Base-by-base conservation (phyloP, 37 sponge, comb jelly and placozoan species). In the Cliona cf. orientalis region DNA sequence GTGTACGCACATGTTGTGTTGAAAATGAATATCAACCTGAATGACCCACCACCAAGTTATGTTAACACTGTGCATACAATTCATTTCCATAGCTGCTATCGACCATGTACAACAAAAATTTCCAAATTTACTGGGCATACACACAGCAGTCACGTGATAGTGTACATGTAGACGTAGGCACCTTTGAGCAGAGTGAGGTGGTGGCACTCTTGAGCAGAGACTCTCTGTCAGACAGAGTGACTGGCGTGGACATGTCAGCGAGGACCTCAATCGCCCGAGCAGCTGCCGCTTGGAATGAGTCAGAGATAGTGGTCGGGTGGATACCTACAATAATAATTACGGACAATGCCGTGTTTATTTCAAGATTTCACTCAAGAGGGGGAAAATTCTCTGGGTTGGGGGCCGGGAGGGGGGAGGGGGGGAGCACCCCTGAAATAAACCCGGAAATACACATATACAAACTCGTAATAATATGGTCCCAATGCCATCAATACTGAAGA, bases 261-360 rank as follows among this genome's bases (percentile, higher is more conserved):
- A 99, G 92, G 21, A 97, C 75, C 76, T 96, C 90, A 28, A 93
- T 70, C 45, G 93, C 91, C 65, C 81, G 92, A 72, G 78, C 87
- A 42, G 91, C 89, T 31, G 99, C 99, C 53, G 56, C 76, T 81
- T 97, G 97, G 83, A 95, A 96, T 31, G 95, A 84, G 67, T 99
- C 99, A 2, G 99, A 96, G 35, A 99, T 94, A 37, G 97, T 92
- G 32, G 99, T 99, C 0, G 99, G 99, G 69, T 99, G 99, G 31
- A 99, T 96, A 33, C 99, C 97, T 86, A n/a, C n/a, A n/a, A n/a
- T n/a, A n/a, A n/a, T n/a, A n/a, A n/a, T n/a, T n/a, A n/a, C n/a
- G n/a, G n/a, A n/a, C n/a, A n/a, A n/a, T n/a, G n/a, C n/a, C n/a
- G n/a, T n/a, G n/a, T n/a, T n/a, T n/a, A n/a, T n/a, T n/a, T n/a